Percentiles rank a stretch among this genome's conserved stretches.
These are phyloP conservation scores for Cryptocheilus praepositus DNA, from an alignment of 2,888 invertebrate species.

Conservation along the genomic window DNA sequence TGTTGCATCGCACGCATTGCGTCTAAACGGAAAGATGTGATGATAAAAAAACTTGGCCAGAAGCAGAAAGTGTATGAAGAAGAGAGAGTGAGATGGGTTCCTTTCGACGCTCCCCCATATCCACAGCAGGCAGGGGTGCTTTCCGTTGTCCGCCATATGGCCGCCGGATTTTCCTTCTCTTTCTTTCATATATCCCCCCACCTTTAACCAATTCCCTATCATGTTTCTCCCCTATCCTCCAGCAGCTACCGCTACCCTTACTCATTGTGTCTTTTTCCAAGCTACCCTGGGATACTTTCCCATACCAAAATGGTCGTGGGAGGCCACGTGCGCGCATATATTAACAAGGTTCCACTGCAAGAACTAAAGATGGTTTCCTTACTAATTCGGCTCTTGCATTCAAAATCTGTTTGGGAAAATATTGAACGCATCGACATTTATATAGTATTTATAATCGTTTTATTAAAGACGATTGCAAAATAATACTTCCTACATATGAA, in stretches of 20 bases:
- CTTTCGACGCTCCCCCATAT: constrained; percentile 61
- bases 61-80: constrained; percentile 47
- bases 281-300: not conserved
- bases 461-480: too few relatives aligned
- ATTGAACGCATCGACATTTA: too few relatives aligned
- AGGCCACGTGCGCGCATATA: not conserved
- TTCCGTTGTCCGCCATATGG: constrained; percentile 68
- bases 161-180: constrained; percentile 57
- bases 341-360: not conserved
- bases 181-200: not conserved
- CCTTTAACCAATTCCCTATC: not conserved
- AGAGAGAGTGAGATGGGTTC: constrained; percentile 56
- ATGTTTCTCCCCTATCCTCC: not conserved
- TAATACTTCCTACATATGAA: too few relatives aligned
- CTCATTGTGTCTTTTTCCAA: constrained; percentile 2
- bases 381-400: too few relatives aligned
- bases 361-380: too few relatives aligned
- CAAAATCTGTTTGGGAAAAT: too few relatives aligned
- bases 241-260: constrained; percentile 6
- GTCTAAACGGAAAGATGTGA: constrained; percentile 51
- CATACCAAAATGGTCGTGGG: not conserved
- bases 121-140: constrained; percentile 50
- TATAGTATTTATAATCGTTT: too few relatives aligned
- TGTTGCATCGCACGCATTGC: constrained; percentile 15
- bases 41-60: constrained; percentile 36